Percentiles rank a stretch among this genome's conserved stretches.
Conservation (phyloP, 2,797 vertebrate species). For the Pseudopleuronectes americanus region DNA sequence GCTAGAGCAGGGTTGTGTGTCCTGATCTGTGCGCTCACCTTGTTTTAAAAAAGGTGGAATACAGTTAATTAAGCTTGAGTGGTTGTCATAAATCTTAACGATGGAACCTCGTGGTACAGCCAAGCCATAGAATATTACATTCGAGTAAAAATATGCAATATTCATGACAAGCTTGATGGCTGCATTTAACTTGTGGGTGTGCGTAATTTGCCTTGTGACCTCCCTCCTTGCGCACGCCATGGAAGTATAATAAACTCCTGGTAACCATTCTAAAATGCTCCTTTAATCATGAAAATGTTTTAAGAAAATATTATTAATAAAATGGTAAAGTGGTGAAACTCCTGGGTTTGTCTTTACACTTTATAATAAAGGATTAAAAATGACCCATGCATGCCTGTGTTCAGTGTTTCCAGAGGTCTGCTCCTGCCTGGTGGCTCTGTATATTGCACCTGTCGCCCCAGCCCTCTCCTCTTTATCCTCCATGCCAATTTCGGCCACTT, state of each 20-base stretch:
- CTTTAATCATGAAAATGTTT: conserved; percentile 4
- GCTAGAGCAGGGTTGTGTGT: conserved; percentile 43
- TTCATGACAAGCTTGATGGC: conserved; percentile 51
- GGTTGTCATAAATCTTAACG: conserved; percentile 70
- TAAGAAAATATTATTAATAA: too few relatives aligned
- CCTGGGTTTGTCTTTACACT: too few relatives aligned
- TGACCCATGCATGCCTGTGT: background rate
- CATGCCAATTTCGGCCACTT: conserved; percentile 90
- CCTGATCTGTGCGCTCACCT: too few relatives aligned
- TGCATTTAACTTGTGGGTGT: conserved; percentile 45
- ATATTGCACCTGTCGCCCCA: conserved; percentile 92
- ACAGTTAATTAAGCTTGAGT: conserved; percentile 68
- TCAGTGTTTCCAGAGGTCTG: conserved; percentile 18
- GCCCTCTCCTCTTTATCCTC: conserved; percentile 78
- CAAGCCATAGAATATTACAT: conserved; percentile 51
- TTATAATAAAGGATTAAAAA: too few relatives aligned
- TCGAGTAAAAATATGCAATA: conserved; percentile 55
- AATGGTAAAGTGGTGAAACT: too few relatives aligned
- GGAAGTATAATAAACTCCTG: conserved; percentile 39
- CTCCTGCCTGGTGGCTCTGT: conserved; percentile 8
- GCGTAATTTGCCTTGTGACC: conserved; percentile 48
- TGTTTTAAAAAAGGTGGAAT: conserved; percentile 47
- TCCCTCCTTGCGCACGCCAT: conserved; percentile 28
- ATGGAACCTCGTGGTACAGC: conserved; percentile 55
- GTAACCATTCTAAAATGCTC: too few relatives aligned